Percentiles rank a stretch among this genome's conserved stretches.
phyloP scores from a whole-genome alignment of 1,140 invertebrate species.

The Yoshiicerus persimilis region DNA sequence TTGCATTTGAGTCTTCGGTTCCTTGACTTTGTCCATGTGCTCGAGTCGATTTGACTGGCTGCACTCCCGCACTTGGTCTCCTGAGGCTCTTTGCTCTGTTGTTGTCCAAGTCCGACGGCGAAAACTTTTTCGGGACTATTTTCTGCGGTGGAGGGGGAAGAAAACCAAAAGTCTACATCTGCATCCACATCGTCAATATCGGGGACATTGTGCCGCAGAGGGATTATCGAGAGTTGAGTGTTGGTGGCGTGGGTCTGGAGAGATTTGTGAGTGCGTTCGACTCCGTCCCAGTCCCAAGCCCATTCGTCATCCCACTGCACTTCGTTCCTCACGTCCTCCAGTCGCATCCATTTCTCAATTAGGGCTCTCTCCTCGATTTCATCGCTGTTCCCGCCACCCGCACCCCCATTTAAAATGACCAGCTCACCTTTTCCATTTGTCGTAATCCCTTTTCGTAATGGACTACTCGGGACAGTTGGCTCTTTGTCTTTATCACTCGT shows the following conservation, averaged over 20 bases:
- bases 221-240: not conserved
- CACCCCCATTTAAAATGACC: slow-evolving; percentile 2
- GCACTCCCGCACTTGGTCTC: not conserved
- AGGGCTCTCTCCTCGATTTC: slow-evolving; percentile 38
- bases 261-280: slow-evolving; percentile 24
- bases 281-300: slow-evolving; percentile 48
- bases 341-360: slow-evolving; percentile 49
- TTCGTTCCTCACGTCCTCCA: slow-evolving; percentile 44
- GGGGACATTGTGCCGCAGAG: not conserved
- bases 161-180: slow-evolving; percentile 6
- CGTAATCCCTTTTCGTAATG: not conserved
- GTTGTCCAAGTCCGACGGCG: not conserved
- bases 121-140: not conserved
- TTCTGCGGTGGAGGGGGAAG: not conserved
- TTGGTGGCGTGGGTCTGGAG: not conserved
- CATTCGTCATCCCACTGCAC: slow-evolving; percentile 45
- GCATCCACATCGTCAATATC: not conserved
- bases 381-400: not conserved
- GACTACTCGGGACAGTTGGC: not conserved
- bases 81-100: not conserved
- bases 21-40: slow-evolving; percentile 48
- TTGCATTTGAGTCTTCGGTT: slow-evolving; percentile 29
- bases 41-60: slow-evolving; percentile 40
- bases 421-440: not conserved
- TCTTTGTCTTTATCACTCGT: not conserved